Evolutionary conservation across 1,140 invertebrate genomes (phyloP).

Genomic region (Drosophila obscura): DNA sequence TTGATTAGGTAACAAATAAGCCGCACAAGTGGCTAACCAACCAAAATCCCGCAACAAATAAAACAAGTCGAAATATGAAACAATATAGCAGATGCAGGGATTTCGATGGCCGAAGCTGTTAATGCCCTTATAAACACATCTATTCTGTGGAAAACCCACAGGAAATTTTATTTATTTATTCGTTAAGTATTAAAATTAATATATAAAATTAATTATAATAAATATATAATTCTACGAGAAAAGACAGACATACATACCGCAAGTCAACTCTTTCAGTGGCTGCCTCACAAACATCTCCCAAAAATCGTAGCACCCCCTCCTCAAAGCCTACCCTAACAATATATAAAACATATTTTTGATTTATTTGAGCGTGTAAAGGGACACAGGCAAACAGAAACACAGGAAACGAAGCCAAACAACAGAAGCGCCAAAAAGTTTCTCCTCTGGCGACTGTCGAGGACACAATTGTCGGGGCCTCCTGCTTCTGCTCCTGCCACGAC

Average conservation of each 20-base stretch:
- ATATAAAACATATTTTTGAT: conserved; percentile 72
- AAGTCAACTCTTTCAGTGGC: too few species aligned
- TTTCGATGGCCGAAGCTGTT: too few species aligned
- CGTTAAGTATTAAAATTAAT: too few species aligned
- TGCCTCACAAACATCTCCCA: too few species aligned
- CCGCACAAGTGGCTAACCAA: conserved; percentile 66
- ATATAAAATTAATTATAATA: too few species aligned
- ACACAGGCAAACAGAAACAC: conserved; percentile 23
- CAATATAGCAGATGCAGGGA: too few species aligned
- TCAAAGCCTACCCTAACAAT: conserved; percentile 8
- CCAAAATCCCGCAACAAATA: conserved; percentile 29
- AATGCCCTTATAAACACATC: too few species aligned
- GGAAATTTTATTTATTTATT: too few species aligned
- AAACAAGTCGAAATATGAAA: conserved; percentile 13
- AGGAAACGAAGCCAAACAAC: conserved; percentile 62
- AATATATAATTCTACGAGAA: too few species aligned
- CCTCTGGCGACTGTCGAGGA: neutral
- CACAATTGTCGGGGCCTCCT: conserved; percentile 62
- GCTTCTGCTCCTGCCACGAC: conserved; percentile 15
- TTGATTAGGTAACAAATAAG: conserved; percentile 81
- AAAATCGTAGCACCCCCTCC: neutral
- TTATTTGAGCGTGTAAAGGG: conserved; percentile 78
- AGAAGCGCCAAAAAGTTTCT: conserved; percentile 71
- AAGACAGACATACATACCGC: too few species aligned
- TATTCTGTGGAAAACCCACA: too few species aligned